These are phyloP conservation scores for Propsilocerus akamusi DNA, from an alignment of 1,140 invertebrate species.

Conservation along the genomic window DNA sequence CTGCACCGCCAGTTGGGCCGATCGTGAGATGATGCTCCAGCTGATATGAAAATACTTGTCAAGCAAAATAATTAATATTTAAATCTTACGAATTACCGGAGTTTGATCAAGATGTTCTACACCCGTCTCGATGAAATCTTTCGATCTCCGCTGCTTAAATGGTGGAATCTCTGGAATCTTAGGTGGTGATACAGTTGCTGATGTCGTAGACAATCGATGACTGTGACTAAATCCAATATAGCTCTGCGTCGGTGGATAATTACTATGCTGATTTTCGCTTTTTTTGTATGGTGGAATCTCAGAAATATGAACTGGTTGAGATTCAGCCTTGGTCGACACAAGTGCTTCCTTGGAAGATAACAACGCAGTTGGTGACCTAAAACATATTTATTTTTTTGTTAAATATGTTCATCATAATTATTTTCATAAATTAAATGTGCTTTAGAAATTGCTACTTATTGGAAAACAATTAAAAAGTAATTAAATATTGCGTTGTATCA, in stretches of 20 bases:
- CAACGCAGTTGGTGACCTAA: background rate
- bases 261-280: slow-evolving; percentile 12
- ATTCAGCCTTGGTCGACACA: slow-evolving; percentile 19
- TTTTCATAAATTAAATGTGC: no score
- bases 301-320: slow-evolving; percentile 25
- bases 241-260: slow-evolving; percentile 13
- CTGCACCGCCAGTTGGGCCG: slow-evolving; percentile 38
- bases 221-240: slow-evolving; percentile 19
- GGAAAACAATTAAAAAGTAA: background rate
- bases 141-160: slow-evolving; percentile 30
- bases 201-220: slow-evolving; percentile 17
- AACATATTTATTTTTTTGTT: no score
- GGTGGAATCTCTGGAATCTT: slow-evolving; percentile 31
- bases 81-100: no score
- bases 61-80: no score
- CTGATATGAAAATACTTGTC: no score
- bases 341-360: slow-evolving; percentile 9
- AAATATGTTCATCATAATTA: no score
- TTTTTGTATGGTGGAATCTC: slow-evolving; percentile 32
- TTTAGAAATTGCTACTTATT: no score
- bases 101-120: no score
- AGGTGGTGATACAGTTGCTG: slow-evolving; percentile 14
- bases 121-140: no score
- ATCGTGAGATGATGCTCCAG: slow-evolving; percentile 38
- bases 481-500: no score